Evolutionary conservation across 2,888 invertebrate species (phyloP).

Genomic region (Camptogramma bilineatum): DNA sequence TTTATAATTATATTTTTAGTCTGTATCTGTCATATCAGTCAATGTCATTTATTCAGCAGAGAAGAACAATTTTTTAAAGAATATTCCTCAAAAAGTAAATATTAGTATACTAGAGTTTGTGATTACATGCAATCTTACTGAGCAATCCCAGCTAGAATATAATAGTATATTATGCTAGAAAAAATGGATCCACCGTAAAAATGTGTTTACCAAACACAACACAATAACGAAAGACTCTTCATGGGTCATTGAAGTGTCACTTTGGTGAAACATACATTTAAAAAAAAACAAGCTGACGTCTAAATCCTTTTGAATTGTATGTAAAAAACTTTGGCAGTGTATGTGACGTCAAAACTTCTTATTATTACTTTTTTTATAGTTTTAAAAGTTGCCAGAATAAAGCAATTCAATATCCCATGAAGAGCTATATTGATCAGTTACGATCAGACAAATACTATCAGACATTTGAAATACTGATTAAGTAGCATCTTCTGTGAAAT

Average conservation of each 20-base stretch:
- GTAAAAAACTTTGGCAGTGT: too few relatives aligned
- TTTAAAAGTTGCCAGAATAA: not conserved
- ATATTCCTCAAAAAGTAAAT: not conserved
- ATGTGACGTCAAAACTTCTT: too few relatives aligned
- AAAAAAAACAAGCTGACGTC: too few relatives aligned
- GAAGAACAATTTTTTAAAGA: not conserved
- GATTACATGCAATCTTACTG: constrained; percentile 34
- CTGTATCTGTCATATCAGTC: not conserved
- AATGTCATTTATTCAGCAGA: too few relatives aligned
- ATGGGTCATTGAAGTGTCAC: not conserved
- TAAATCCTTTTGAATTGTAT: too few relatives aligned
- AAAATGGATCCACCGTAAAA: constrained; percentile 23
- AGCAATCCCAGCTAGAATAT: constrained; percentile 35
- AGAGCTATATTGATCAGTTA: not conserved
- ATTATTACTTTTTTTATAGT: not conserved
- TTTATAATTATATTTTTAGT: too few relatives aligned
- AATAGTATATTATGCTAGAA: constrained; percentile 35
- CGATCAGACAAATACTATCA: constrained; percentile 3
- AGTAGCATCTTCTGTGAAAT: too few relatives aligned
- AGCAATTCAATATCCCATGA: not conserved
- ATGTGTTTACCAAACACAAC: constrained; percentile 18
- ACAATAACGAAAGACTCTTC: not conserved
- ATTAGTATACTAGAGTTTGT: constrained; percentile 20
- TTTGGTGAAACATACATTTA: too few relatives aligned
- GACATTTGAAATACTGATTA: not conserved